phyloP scores from a whole-genome alignment of 2,888 invertebrate species.

The Perizoma flavofasciatum region DNA sequence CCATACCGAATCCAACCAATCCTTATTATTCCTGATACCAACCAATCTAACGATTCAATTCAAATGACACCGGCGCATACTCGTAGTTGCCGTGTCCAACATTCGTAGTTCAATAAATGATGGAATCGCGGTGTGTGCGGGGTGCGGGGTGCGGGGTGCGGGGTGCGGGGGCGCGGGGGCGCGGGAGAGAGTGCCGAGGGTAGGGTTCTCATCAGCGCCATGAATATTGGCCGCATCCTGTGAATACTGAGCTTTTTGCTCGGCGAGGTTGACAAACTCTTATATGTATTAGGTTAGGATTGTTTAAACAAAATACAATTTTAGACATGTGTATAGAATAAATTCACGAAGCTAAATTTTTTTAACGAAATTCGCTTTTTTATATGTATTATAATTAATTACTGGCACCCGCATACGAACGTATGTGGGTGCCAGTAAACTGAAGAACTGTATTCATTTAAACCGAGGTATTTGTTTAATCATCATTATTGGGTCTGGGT shows the following conservation, averaged over 20 bases:
- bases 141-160: background rate
- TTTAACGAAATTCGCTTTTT: background rate
- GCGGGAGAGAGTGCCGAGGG: conserved; percentile 6
- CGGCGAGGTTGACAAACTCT: conserved; percentile 7
- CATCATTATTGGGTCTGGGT: no score
- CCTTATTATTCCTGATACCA: no score
- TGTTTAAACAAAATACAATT: background rate
- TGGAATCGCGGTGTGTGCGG: conserved; percentile 2
- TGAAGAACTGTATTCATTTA: no score
- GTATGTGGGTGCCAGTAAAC: no score
- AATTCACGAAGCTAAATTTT: background rate
- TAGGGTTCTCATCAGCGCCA: conserved; percentile 22
- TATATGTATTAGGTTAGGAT: background rate
- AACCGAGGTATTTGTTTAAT: no score
- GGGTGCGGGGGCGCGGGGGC: conserved; percentile 12
- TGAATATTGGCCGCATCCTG: conserved; percentile 30
- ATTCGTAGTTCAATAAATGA: conserved; percentile 23
- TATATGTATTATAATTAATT: no score
- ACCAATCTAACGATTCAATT: no score
- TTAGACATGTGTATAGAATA: conserved; percentile 3
- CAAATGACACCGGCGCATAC: background rate
- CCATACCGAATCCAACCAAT: no score
- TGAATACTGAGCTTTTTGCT: conserved; percentile 23
- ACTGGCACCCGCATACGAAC: no score
- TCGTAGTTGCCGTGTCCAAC: conserved; percentile 8